A percentile compares a stretch with the other conserved stretches of the same genome.
These are phyloP conservation scores for Mamestra configurata DNA, from an alignment of 1,140 invertebrate species.

Conservation along the genomic window DNA sequence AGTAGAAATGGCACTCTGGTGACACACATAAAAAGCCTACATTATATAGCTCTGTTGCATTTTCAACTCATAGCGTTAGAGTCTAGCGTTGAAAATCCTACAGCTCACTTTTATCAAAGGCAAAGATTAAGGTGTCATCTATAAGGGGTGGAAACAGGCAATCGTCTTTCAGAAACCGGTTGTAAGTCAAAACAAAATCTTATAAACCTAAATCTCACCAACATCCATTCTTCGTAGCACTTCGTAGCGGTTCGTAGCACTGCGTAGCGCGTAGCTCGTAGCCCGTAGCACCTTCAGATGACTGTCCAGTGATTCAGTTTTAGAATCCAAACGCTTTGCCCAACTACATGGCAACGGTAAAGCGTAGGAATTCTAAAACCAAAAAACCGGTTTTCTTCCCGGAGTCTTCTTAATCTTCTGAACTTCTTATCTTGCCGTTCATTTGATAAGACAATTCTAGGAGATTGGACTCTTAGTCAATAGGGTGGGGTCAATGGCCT, in stretches of 20 bases:
- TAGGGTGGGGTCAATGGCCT: not conserved
- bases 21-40: too few relatives aligned
- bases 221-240: not conserved
- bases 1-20: too few relatives aligned
- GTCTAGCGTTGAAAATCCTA: too few relatives aligned
- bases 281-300: slow-evolving; percentile 52
- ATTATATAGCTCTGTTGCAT: too few relatives aligned
- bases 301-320: slow-evolving; percentile 76
- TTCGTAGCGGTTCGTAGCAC: slow-evolving; percentile 15
- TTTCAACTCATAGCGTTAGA: too few relatives aligned
- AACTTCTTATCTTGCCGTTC: slow-evolving; percentile 16
- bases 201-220: not conserved
- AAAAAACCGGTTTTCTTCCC: slow-evolving; percentile 26
- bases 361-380: slow-evolving; percentile 88
- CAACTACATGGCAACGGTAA: slow-evolving; percentile 86
- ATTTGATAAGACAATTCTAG: slow-evolving; percentile 26
- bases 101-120: too few relatives aligned
- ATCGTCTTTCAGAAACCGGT: not conserved
- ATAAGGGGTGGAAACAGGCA: too few relatives aligned
- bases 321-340: slow-evolving; percentile 88
- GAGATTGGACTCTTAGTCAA: not conserved
- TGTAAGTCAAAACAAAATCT: not conserved
- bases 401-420: not conserved
- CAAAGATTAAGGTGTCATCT: too few relatives aligned
- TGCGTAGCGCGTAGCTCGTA: slow-evolving; percentile 45